Evolutionary conservation across 2,888 invertebrate species (phyloP).

Genomic region (Invenusta paracnida): DNA sequence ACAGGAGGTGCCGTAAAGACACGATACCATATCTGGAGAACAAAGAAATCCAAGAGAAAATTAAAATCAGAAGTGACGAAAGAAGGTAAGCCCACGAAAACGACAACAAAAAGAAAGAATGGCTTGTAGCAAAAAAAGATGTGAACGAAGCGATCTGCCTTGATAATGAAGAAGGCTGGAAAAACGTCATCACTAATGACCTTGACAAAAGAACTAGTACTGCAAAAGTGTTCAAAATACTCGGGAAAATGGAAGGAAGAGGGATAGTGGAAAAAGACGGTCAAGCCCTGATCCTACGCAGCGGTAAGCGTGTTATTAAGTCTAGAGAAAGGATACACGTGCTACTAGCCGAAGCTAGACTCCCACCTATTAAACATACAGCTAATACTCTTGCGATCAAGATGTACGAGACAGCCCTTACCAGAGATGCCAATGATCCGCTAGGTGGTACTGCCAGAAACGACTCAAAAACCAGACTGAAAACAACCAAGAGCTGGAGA

Average conservation of each 20-base stretch:
- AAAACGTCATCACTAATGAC: background rate
- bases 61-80: background rate
- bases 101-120: background rate
- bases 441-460: background rate
- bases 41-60: background rate
- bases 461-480: background rate
- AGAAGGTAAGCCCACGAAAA: background rate
- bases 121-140: background rate
- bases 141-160: background rate
- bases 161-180: background rate
- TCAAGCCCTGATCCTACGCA: background rate
- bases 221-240: background rate
- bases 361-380: background rate
- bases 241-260: background rate
- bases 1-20: background rate
- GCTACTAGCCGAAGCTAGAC: background rate
- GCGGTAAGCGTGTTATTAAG: background rate
- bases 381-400: background rate
- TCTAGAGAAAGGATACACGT: background rate
- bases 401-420: background rate
- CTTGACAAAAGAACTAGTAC: background rate
- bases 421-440: background rate
- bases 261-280: background rate
- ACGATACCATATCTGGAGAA: background rate
- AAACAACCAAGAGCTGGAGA: background rate